Evolutionary conservation across 2,888 invertebrate species (phyloP), one percentile per base, ranked within the genome.

Genomic region (Argyra leucocephala): DNA sequence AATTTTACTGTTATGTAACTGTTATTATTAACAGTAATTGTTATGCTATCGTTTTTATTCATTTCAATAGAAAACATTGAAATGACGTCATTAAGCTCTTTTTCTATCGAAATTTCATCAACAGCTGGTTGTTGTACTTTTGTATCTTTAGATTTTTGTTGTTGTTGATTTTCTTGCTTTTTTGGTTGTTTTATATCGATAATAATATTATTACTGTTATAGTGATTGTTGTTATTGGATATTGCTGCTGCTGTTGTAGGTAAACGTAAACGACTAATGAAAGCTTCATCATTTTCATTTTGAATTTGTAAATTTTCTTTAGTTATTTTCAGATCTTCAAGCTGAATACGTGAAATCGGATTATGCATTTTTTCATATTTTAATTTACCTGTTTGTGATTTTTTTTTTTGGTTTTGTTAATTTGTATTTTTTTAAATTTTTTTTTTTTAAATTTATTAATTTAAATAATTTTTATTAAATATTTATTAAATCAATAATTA

Each of bases 281-380:
- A 48, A 48, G 48, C 48, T 48, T 48, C 18, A 48, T 18, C 18
- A 48, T 48, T 48, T 48, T 15, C 4, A n/a, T n/a, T n/a, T 18
- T 48, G 48, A 48, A 48, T 48, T 48, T 48, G 4, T 48, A n/a
- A 18, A 48, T 48, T 48, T 48, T 48, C 48, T 48, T 48, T 18
- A 48, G 48, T 48, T 48, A 48, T 12, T 48, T 48, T 48, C 48
- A 48, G 48, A 48, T 48, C 48, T 48, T 48, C 48, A 15, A 48
- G 48, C 48, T 48, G 48, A 48, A 48, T 15, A 15, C 15, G 48
- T 12, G 48, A n/a, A 48, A 48, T 48, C 48, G 48, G 48, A 48
- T 48, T 48, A 1, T 37, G 1, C 18, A 48, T 18, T 48, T 48
- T 48, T 48, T 48, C n/a, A 2, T 12, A 48, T 18, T 48, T 48